Base-by-base conservation (phyloP, 2,113 vertebrate species). In the Dasyornis broadbenti region DNA sequence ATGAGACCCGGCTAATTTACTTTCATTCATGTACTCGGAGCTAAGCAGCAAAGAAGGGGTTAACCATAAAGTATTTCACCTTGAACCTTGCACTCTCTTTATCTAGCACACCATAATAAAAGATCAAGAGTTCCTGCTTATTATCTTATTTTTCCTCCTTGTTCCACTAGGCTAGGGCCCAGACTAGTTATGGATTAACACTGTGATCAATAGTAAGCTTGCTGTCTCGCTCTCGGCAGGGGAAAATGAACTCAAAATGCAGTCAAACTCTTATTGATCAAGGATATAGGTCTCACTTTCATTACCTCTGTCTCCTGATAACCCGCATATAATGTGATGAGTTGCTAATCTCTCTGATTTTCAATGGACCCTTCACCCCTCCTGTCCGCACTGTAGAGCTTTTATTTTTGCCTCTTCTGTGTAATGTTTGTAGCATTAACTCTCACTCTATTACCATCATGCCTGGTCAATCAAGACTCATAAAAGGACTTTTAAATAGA, bases 221-320 rank as follows among this genome's bases (percentile, higher is more conserved):
- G 98, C 98, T 98, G 98, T 97, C 98, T 97, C 96, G 98, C 98
- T 98, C 98, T 98, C 98, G 96, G 98, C 98, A 98, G 98, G 98
- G 98, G 98, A 99, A 99, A 99, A 99, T 99, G 98, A 99, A 99
- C 99, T 99, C 97, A 98, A 99, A 99, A 99, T 98, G 98, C 98
- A 99, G 98, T 99, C 98, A 99, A 99, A 99, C 98, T 98, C 98
- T 98, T 99, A 99, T 99, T 98, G 99, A 99, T 99, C 98, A 97
- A 98, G 90, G 96, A 98, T 98, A 98, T 98, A 98, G 98, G 98
- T 98, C 98, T 98, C 98, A 98, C 98, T 99, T 98, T 98, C 98
- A 99, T 99, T 98, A 98, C 98, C 97, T 98, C 98, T 98, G 98
- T 98, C 98, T 98, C 98, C 98, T 98, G 98, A 99, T 99, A 99